phyloP scores from a whole-genome alignment of 2,797 vertebrate species.

The Falco naumanni region DNA sequence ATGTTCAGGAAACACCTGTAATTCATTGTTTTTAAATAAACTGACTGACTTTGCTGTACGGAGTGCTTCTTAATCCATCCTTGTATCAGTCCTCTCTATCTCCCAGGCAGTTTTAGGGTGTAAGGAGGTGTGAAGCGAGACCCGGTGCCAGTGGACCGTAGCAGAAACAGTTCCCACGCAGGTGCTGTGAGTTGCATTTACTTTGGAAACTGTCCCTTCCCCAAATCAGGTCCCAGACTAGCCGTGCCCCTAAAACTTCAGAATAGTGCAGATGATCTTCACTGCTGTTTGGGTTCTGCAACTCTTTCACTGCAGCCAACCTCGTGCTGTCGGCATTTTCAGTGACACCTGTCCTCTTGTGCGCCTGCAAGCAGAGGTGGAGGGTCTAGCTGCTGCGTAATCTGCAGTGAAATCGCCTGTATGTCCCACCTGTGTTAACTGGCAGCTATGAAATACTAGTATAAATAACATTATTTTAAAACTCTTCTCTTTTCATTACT shows the following conservation, averaged over 20 bases:
- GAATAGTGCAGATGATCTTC: background rate
- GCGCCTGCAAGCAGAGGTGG: background rate
- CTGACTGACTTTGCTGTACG: background rate
- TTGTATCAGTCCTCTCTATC: background rate
- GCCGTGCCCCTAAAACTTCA: background rate
- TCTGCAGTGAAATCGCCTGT: rapidly evolving
- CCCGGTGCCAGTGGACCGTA: background rate
- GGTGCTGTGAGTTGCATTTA: background rate
- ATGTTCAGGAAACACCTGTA: background rate
- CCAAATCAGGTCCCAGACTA: background rate
- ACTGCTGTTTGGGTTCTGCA: background rate
- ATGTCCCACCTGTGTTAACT: background rate
- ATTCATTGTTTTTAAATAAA: background rate
- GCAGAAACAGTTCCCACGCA: background rate
- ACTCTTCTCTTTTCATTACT: background rate
- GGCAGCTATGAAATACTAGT: background rate
- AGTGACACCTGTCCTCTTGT: background rate
- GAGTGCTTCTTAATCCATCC: background rate
- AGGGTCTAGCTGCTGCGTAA: background rate
- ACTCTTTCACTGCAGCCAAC: background rate
- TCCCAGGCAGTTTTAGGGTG: background rate
- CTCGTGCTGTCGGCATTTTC: background rate
- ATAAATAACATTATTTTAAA: background rate
- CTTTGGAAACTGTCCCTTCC: background rate
- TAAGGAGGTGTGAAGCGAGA: background rate